phyloP scores from a whole-genome alignment of 2,888 invertebrate species.

The Monochamus alternatus region DNA sequence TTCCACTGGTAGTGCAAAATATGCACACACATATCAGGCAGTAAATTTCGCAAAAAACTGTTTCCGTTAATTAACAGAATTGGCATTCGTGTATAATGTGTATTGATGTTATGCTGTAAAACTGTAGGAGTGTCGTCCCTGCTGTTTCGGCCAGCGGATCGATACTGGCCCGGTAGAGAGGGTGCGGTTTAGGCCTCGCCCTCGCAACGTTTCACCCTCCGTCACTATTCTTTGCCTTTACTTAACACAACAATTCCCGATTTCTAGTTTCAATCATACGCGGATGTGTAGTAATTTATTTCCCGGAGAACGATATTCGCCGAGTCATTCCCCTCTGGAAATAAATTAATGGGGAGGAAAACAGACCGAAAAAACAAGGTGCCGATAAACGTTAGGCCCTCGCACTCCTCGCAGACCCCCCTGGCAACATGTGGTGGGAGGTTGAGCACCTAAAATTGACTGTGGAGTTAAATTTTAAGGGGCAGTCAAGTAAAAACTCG shows the following conservation, averaged over 20 bases:
- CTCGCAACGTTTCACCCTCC: conserved; percentile 50
- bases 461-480: background rate
- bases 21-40: background rate
- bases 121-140: conserved; percentile 35
- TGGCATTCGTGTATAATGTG: conserved; percentile 19
- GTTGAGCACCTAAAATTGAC: background rate
- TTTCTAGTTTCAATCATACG: conserved; percentile 23
- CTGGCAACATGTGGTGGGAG: conserved; percentile 1
- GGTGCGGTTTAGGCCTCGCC: conserved; percentile 63
- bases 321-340: conserved; percentile 4
- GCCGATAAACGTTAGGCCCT: background rate
- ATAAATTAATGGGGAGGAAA: conserved; percentile 11
- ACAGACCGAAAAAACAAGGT: conserved; percentile 2
- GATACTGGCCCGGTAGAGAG: conserved; percentile 64
- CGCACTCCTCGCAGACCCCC: background rate
- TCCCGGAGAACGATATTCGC: conserved; percentile 2
- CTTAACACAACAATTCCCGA: conserved; percentile 34
- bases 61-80: conserved; percentile 10
- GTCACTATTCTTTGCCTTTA: conserved; percentile 41
- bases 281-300: conserved; percentile 7
- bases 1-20: background rate
- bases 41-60: conserved; percentile 4
- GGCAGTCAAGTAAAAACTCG: background rate
- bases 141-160: conserved; percentile 56
- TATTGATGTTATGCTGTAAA: conserved; percentile 34